phyloP scores from a whole-genome alignment of 2,888 invertebrate species.

The Andricus curvator region DNA sequence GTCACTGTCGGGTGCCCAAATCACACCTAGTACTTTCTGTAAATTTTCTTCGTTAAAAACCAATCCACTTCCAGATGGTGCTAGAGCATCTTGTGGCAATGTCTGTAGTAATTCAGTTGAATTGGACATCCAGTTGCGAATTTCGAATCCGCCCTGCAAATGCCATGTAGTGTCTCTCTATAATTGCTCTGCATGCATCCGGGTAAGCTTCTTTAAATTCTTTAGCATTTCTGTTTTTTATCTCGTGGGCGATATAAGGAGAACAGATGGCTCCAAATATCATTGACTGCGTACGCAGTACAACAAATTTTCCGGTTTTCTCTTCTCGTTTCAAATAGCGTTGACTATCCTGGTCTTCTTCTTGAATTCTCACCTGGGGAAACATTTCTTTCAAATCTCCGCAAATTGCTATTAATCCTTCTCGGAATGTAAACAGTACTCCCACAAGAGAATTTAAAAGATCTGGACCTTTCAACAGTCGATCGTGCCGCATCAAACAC shows the following conservation, averaged over 20 bases:
- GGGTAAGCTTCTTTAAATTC: slow-evolving; percentile 43
- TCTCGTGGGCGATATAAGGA: slow-evolving; percentile 43
- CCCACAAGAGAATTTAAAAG: slow-evolving; percentile 63
- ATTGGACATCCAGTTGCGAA: background rate
- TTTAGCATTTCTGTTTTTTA: slow-evolving; percentile 51
- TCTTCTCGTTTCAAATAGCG: slow-evolving; percentile 51
- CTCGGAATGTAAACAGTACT: slow-evolving; percentile 68
- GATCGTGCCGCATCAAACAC: slow-evolving; percentile 65
- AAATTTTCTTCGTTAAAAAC: background rate
- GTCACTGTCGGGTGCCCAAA: background rate
- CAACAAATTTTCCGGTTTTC: background rate
- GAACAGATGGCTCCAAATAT: slow-evolving; percentile 55
- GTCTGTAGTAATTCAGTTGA: slow-evolving; percentile 43
- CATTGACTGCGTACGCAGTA: slow-evolving; percentile 47
- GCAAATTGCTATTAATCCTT: slow-evolving; percentile 55
- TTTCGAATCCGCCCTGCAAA: background rate
- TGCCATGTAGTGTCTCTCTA: slow-evolving; percentile 56
- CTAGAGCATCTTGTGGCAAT: slow-evolving; percentile 2
- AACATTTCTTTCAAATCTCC: too few relatives aligned
- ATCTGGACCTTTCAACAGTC: slow-evolving; percentile 66
- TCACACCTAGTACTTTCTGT: background rate
- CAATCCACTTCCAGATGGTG: background rate
- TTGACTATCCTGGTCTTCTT: slow-evolving; percentile 61
- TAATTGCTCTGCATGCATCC: slow-evolving; percentile 47
- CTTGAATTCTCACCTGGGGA: slow-evolving; percentile 61